Conservation (phyloP, 2,113 vertebrate species). For the Mobula birostris region DNA sequence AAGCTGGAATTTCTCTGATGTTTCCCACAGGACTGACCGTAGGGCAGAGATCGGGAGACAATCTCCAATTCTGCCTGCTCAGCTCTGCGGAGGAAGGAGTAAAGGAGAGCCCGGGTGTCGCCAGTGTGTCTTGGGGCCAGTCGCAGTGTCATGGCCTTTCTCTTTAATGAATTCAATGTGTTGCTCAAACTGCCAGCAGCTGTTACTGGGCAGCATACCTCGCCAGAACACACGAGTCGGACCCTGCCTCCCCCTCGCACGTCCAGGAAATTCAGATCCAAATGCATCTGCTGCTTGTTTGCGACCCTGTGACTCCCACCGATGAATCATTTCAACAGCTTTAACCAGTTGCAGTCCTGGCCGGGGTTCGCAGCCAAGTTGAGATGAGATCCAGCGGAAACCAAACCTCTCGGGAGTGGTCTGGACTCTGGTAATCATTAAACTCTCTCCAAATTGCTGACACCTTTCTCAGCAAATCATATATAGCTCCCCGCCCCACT, state of each 20-base stretch:
- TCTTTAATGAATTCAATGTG: slow-evolving; percentile 40
- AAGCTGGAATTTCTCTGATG: slow-evolving; percentile 1
- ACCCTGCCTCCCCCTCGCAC: slow-evolving; percentile 5
- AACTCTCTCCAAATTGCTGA: background rate
- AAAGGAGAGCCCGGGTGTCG: slow-evolving; percentile 56
- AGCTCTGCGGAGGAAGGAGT: background rate
- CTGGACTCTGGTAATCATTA: background rate
- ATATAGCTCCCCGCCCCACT: background rate
- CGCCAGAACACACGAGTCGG: slow-evolving; percentile 35
- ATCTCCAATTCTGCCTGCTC: background rate
- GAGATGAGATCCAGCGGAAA: background rate
- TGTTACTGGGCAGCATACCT: background rate
- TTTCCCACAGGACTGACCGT: background rate
- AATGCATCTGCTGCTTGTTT: slow-evolving; percentile 45
- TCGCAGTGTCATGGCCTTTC: slow-evolving; percentile 34
- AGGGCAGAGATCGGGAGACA: background rate
- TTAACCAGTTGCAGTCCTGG: slow-evolving; percentile 39
- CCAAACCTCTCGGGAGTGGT: background rate
- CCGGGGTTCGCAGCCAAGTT: background rate
- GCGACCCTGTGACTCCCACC: slow-evolving; percentile 37
- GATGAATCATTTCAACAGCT: slow-evolving; percentile 44
- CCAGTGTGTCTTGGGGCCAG: slow-evolving; percentile 56
- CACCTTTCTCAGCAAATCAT: background rate
- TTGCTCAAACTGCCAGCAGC: slow-evolving; percentile 18
- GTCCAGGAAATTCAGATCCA: slow-evolving; percentile 25